Evolutionary conservation across 2,113 vertebrate genomes (phyloP), one percentile per base, ranked within the genome.

Genomic region (Pelmatolapia mariae): DNA sequence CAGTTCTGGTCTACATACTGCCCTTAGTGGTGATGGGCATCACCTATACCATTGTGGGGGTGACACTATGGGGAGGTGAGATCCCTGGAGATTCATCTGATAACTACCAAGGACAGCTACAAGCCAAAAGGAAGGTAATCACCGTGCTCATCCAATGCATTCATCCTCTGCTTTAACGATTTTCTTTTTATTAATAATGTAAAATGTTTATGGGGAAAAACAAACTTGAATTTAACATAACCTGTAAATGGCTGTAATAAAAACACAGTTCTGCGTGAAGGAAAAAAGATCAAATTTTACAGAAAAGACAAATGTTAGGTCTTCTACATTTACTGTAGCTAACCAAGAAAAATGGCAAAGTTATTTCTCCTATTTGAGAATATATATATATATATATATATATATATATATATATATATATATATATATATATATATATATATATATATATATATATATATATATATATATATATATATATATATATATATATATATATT

Each of bases 51-150:
- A 97, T 99, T 16, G 97, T 99, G 12, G 98, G 98, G 56, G 89
- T 98, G 93, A 99, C 98, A 0, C 96, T 99, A 73, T 99, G 99
- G 98, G 98, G 98, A 92, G 98, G 98, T 86, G 97, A 97, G 92
- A 98, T 99, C 91, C 98, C 98, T 9, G 98, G 98, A 2, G 97
- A 98, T 86, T 98, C 98, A 19, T 97, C 97, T 50, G 89, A 99
- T 90, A 99, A 97, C 88, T 99, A 99, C 26, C 98, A 98, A 0
- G 97, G 98, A 82, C 98, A 99, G 84, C 97, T 99, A 50, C 95
- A 97, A 82, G 98, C 98, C 29, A 99, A 99, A 89, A 96, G 98
- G 88, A 99, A 99, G 98, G 98, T 99, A 97, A 88, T 57, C 12
- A 3, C 8, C 8, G 54, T 29, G 4, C 66, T 43, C 26, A 36